Conservation (phyloP, 2,797 vertebrate genomes). For the Simalia tracyae region DNA sequence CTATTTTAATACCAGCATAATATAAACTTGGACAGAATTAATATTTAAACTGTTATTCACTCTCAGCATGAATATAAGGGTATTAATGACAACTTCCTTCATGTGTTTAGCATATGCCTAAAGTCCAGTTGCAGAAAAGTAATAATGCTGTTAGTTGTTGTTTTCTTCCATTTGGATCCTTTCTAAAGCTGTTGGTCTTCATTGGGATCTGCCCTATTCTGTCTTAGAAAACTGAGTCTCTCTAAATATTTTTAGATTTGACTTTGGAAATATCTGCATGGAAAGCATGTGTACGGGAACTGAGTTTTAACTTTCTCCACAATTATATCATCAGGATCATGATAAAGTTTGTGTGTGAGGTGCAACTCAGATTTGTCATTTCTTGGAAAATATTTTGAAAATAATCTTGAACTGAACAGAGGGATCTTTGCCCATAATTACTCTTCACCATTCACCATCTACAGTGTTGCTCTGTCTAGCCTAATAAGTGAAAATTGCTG, state of each 20-base stretch:
- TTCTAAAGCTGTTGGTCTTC: neutral
- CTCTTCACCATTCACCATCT: neutral
- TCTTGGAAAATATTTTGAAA: neutral
- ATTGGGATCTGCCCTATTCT: neutral
- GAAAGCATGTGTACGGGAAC: neutral
- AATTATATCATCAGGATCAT: neutral
- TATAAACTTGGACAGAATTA: neutral
- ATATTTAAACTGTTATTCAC: neutral
- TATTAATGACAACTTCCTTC: neutral
- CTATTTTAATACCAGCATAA: constrained; percentile 1
- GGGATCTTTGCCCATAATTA: neutral
- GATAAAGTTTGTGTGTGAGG: neutral
- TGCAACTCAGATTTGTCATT: neutral
- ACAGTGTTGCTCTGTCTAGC: neutral
- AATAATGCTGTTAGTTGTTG: neutral
- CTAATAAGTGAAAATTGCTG: neutral
- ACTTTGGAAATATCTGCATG: neutral
- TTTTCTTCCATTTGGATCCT: neutral
- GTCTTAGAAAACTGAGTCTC: neutral
- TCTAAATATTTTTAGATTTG: neutral
- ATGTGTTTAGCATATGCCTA: neutral
- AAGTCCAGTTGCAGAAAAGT: neutral
- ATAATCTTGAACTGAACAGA: neutral
- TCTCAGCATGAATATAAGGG: neutral
- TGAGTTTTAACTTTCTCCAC: neutral